Evolutionary conservation across 2,797 vertebrate species (phyloP), one percentile per base, ranked within the genome.

Genomic region (Sandelia bainsii): DNA sequence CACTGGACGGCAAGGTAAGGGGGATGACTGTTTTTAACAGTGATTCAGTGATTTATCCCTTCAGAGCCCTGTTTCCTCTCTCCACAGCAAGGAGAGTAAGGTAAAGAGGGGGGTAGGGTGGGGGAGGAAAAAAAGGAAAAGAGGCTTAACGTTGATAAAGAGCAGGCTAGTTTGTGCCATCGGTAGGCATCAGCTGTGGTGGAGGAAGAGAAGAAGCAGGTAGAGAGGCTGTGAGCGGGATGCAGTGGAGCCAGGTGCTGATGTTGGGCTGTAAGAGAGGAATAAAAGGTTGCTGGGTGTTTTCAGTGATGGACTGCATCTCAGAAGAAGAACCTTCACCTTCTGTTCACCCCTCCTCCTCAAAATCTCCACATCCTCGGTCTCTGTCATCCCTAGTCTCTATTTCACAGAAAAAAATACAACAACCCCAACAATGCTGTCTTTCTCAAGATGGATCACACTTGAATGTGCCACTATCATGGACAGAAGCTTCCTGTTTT

Each of bases 1-100:
- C 90, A 74, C 89, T 82, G 88, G 88, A 91, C 92, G 60, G 82
- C 80, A 93, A 94, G 93, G 94, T 94, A 94, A 93, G 92, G 70
- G 80, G 68, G 74, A 71, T 79, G 83, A 79, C 72, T 83, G 64
- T 27, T 85, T 62, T 53, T 34, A 11, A 1, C 14, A 22, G 11
- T 23, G 62, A 23, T 58, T 44, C 74, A 85, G 76, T 81, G 70
- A 79, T 84, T 79, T 82, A 80, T 82, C 69, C 75, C 70, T 66
- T 75, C 69, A 72, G 67, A 88, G 72, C 63, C 62, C 48, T 1
- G 17, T 71, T 70, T 82, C 48, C 64, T 70, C 67, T 69, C 62
- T 72, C 65, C 58, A 72, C 37, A n/a, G 83, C 5, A 20, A 82
- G 59, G 49, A 54, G 66, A 83, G 77, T 32, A 56, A 69, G 84